A percentile compares a stretch with the other conserved stretches of the same genome.
Evolutionary conservation across 53 echinoderm and acorn worm species (phyloP).

Genomic region (Apostichopus leukothele): DNA sequence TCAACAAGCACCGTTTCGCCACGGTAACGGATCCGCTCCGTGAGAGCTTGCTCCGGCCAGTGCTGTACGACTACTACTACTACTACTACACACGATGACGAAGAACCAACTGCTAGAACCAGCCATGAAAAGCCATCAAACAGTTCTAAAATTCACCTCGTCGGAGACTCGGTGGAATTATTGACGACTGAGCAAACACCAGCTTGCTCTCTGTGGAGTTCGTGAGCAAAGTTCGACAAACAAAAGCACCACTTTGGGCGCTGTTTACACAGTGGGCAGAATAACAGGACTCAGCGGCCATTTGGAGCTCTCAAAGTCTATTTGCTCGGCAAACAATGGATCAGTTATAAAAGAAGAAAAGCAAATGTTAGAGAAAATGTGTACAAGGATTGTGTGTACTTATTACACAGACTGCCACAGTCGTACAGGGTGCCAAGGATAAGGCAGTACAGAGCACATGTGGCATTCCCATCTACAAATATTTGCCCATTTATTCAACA

Average conservation of each 20-base stretch:
- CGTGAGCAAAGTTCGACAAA: slow-evolving; percentile 53
- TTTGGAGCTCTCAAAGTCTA: slow-evolving; percentile 45
- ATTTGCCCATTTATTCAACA: slow-evolving; percentile 54
- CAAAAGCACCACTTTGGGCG: slow-evolving; percentile 37
- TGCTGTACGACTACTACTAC: too few species aligned
- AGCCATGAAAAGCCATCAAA: slow-evolving; percentile 47
- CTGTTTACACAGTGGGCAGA: slow-evolving; percentile 49
- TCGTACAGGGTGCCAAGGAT: slow-evolving; percentile 34
- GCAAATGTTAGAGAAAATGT: slow-evolving; percentile 44
- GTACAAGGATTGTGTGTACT: slow-evolving; percentile 53
- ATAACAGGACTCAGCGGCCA: slow-evolving; percentile 51
- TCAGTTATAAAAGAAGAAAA: slow-evolving; percentile 48
- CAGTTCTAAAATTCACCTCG: slow-evolving; percentile 37
- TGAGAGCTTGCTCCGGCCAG: too few species aligned
- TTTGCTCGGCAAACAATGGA: slow-evolving; percentile 48
- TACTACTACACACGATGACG: too few species aligned
- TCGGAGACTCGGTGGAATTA: slow-evolving; percentile 32
- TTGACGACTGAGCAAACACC: slow-evolving; percentile 46
- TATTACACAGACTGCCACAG: slow-evolving; percentile 28
- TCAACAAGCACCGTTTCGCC: too few species aligned
- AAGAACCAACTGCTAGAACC: not conserved
- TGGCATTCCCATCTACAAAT: slow-evolving; percentile 38
- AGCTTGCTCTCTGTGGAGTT: slow-evolving; percentile 32
- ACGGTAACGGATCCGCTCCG: too few species aligned
- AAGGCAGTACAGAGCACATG: slow-evolving; percentile 32